Conservation (phyloP, 2,113 vertebrate genomes). For the Catharus bicknelli region DNA sequence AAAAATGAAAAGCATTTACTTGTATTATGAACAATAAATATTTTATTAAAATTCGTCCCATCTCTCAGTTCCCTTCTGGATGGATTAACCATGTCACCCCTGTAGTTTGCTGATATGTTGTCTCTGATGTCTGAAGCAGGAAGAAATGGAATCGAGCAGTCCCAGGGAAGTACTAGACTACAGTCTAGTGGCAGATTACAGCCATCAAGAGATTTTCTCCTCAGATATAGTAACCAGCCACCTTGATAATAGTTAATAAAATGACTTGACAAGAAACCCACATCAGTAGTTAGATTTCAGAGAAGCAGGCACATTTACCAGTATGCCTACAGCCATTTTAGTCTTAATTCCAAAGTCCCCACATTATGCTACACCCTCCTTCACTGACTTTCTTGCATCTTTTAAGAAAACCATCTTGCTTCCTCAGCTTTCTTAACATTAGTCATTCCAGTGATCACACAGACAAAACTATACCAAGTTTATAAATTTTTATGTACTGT, state of each 20-base stretch:
- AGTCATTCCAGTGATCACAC: neutral
- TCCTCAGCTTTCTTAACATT: slow-evolving; percentile 3
- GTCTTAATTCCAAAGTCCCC: neutral
- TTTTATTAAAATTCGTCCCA: slow-evolving; percentile 14
- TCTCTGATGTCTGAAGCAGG: neutral
- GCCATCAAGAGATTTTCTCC: neutral
- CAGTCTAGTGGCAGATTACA: neutral
- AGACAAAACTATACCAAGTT: neutral
- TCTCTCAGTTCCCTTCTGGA: neutral
- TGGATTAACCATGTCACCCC: slow-evolving; percentile 2
- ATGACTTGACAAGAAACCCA: slow-evolving; percentile 12
- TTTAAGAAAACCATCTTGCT: neutral
- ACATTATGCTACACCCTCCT: neutral
- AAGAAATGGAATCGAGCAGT: neutral
- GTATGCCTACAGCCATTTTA: neutral
- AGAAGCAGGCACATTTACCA: neutral
- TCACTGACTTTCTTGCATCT: neutral
- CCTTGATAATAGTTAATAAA: slow-evolving; percentile 7
- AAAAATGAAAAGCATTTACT: neutral
- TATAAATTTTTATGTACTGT: neutral
- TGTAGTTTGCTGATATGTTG: neutral
- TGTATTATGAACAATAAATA: slow-evolving; percentile 17
- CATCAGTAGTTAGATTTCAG: neutral
- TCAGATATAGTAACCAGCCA: neutral
- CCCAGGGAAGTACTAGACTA: neutral